These are phyloP conservation scores for Proisotoma minuta DNA, from an alignment of 2,888 invertebrate genomes.

Conservation along the genomic window DNA sequence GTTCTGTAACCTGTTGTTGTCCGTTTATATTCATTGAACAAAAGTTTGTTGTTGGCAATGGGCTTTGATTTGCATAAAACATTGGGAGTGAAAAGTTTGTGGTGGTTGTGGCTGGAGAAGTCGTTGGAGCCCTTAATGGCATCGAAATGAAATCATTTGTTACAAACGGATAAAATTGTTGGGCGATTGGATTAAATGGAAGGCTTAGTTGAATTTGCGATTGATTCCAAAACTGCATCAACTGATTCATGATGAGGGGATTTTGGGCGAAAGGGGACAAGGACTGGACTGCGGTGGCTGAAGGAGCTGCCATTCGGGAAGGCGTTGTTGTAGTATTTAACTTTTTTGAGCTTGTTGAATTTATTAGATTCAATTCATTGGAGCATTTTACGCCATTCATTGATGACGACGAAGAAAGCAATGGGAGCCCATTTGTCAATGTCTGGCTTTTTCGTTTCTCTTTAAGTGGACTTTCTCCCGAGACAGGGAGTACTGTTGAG, in stretches of 20 bases:
- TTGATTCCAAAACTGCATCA: constrained; percentile 8
- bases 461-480: neutral
- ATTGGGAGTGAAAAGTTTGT: neutral
- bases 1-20: no score
- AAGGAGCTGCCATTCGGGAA: neutral
- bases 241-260: neutral
- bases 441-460: no score
- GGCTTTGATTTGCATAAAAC: neutral
- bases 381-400: neutral
- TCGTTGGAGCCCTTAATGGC: neutral
- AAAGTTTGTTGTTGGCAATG: neutral
- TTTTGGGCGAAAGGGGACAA: neutral
- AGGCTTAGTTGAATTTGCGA: neutral
- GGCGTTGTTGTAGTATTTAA: constrained; percentile 8
- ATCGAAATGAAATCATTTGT: neutral
- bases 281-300: neutral
- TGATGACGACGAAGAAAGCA: no score
- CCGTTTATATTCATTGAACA: no score
- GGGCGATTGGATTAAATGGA: constrained; percentile 15
- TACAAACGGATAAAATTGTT: constrained; percentile 27
- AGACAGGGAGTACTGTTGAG: neutral
- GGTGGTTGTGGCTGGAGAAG: neutral
- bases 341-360: neutral
- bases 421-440: no score
- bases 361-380: neutral